Evolutionary conservation across 2,888 invertebrate species (phyloP).

Genomic region (Venustoraphidia nigricollis): DNA sequence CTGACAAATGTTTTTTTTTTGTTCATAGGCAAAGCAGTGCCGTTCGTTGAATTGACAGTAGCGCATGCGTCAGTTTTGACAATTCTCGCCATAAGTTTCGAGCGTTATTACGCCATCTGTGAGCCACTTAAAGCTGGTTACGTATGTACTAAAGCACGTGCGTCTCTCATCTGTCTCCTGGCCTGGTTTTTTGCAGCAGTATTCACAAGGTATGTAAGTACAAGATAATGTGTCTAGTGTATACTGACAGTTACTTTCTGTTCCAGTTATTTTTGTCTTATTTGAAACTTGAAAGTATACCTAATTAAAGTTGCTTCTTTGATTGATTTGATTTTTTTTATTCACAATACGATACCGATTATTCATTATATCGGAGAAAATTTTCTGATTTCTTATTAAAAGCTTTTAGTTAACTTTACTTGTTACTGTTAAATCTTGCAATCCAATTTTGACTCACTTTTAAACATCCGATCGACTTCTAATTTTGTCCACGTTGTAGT

Average conservation of each 20-base stretch:
- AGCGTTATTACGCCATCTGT: constrained; percentile 75
- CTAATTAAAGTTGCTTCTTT: background rate
- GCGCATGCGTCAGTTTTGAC: constrained; percentile 87
- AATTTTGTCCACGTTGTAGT: too few relatives aligned
- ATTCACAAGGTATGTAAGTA: constrained; percentile 59
- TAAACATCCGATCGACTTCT: too few relatives aligned
- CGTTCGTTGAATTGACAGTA: constrained; percentile 81
- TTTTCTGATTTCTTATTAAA: too few relatives aligned
- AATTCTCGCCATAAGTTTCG: constrained; percentile 85
- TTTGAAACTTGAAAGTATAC: background rate
- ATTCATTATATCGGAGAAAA: too few relatives aligned
- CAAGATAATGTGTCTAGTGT: too few relatives aligned
- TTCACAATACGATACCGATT: too few relatives aligned
- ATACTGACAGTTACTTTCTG: too few relatives aligned
- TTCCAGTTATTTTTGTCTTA: too few relatives aligned
- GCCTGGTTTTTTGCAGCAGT: constrained; percentile 76
- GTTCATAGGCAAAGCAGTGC: constrained; percentile 74
- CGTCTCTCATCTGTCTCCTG: constrained; percentile 62
- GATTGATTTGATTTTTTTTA: too few relatives aligned
- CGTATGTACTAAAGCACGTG: constrained; percentile 75
- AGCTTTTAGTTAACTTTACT: too few relatives aligned
- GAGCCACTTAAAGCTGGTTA: constrained; percentile 81
- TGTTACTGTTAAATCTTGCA: too few relatives aligned
- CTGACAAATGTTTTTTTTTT: constrained; percentile 7
- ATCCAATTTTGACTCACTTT: too few relatives aligned